Evolutionary conservation across 1,140 invertebrate species (phyloP).

Genomic region (Drosophila guanche): DNA sequence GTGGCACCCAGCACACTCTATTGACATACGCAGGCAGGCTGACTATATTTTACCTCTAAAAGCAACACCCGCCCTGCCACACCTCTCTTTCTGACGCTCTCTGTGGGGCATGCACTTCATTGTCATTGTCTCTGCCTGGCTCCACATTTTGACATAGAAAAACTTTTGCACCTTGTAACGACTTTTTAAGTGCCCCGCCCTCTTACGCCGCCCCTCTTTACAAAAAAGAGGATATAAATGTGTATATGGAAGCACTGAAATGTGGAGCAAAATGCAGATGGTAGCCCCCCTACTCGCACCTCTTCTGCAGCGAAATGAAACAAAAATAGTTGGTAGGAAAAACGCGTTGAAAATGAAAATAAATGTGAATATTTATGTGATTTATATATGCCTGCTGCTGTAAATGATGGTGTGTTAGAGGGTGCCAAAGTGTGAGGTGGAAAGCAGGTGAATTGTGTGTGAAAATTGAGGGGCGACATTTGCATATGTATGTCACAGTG

Average conservation of each 20-base stretch:
- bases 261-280: conserved; percentile 68
- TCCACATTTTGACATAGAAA: conserved; percentile 49
- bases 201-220: conserved; percentile 13
- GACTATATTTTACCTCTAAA: background rate
- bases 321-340: conserved; percentile 40
- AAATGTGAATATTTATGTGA: conserved; percentile 70
- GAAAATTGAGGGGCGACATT: background rate
- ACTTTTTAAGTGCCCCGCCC: conserved; percentile 61
- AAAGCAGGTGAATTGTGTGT: background rate
- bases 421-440: background rate
- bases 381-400: conserved; percentile 42
- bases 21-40: conserved; percentile 41
- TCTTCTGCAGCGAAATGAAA: conserved; percentile 47
- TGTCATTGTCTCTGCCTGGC: conserved; percentile 44
- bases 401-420: conserved; percentile 6
- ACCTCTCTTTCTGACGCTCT: conserved; percentile 5
- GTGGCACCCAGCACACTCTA: background rate
- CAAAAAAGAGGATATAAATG: conserved; percentile 5
- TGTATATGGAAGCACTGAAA: conserved; percentile 15
- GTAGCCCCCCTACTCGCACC: conserved; percentile 30
- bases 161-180: conserved; percentile 72
- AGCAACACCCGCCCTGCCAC: conserved; percentile 3
- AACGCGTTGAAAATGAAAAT: conserved; percentile 69
- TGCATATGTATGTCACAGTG: conserved; percentile 19
- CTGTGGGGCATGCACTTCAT: conserved; percentile 21